phyloP scores from a whole-genome alignment of 2,888 invertebrate genomes.

The Atethmia centrago region DNA sequence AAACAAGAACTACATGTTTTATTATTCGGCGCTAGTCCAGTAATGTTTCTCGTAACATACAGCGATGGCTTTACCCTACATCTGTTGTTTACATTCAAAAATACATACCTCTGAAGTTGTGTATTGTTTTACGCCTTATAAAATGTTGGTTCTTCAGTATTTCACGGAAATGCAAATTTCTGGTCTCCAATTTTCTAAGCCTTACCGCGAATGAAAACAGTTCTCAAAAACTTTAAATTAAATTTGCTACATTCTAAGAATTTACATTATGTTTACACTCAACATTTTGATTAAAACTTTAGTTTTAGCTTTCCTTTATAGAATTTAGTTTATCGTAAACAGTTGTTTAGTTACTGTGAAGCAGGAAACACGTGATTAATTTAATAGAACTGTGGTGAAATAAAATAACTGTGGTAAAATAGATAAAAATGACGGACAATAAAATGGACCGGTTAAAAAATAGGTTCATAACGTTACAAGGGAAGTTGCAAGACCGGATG shows the following conservation, averaged over 20 bases:
- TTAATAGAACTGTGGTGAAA: constrained; percentile 24
- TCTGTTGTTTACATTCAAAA: constrained; percentile 55
- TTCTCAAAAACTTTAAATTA: constrained; percentile 25
- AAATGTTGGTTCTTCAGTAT: constrained; percentile 33
- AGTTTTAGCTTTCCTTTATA: constrained; percentile 35
- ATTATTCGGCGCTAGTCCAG: constrained; percentile 27
- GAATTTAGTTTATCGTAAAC: constrained; percentile 8
- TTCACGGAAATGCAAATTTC: constrained; percentile 35
- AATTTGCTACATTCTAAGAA: constrained; percentile 17
- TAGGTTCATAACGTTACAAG: constrained; percentile 81
- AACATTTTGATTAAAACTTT: constrained; percentile 39
- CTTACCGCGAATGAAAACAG: constrained; percentile 14
- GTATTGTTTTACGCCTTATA: constrained; percentile 45
- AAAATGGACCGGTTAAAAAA: constrained; percentile 83
- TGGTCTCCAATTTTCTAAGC: constrained; percentile 15
- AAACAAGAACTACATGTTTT: constrained; percentile 45
- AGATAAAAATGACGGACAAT: constrained; percentile 77
- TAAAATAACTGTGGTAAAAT: too few relatives aligned
- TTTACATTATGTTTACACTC: constrained; percentile 11
- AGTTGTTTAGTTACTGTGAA: constrained; percentile 11
- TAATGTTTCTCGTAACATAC: constrained; percentile 41
- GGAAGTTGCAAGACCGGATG: constrained; percentile 83
- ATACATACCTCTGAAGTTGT: constrained; percentile 43
- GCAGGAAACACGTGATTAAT: constrained; percentile 33
- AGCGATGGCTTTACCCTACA: constrained; percentile 27